Evolutionary conservation across 2,113 vertebrate species (phyloP).

Genomic region (Heptranchias perlo): DNA sequence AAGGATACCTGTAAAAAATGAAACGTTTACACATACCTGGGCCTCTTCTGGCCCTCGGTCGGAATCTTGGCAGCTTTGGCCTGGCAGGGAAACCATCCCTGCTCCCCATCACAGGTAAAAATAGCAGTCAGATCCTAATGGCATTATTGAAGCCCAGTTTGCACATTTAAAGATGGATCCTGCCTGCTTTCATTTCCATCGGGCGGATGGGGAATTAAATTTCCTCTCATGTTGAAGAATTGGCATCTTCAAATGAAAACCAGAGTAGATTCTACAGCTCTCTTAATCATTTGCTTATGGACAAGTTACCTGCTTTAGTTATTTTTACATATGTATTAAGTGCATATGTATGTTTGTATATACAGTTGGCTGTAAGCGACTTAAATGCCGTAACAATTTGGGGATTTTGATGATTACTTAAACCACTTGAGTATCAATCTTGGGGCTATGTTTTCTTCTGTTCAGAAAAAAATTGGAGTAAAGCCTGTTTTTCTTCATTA

Average conservation of each 20-base stretch:
- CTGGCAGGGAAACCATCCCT: background rate
- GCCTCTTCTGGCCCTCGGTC: background rate
- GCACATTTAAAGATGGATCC: background rate
- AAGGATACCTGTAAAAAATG: background rate
- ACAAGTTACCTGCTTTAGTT: background rate
- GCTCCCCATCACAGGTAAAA: background rate
- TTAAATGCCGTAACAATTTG: background rate
- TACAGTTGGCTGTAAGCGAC: background rate
- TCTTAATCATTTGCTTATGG: background rate
- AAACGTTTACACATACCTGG: background rate
- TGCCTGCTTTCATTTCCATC: background rate
- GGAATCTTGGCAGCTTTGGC: background rate
- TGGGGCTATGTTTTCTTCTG: background rate
- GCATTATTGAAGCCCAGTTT: background rate
- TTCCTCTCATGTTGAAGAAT: background rate
- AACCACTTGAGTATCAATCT: background rate
- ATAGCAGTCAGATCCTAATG: background rate
- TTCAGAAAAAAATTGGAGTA: background rate
- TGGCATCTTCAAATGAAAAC: background rate
- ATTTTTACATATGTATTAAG: background rate
- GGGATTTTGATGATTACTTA: background rate
- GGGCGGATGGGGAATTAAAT: background rate
- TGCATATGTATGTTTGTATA: background rate
- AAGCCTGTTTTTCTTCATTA: too few relatives aligned
- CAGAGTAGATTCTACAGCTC: background rate